Percentiles rank a stretch among this genome's conserved stretches.
Conservation (phyloP, 2,888 invertebrate species). For the Alsophila aescularia region DNA sequence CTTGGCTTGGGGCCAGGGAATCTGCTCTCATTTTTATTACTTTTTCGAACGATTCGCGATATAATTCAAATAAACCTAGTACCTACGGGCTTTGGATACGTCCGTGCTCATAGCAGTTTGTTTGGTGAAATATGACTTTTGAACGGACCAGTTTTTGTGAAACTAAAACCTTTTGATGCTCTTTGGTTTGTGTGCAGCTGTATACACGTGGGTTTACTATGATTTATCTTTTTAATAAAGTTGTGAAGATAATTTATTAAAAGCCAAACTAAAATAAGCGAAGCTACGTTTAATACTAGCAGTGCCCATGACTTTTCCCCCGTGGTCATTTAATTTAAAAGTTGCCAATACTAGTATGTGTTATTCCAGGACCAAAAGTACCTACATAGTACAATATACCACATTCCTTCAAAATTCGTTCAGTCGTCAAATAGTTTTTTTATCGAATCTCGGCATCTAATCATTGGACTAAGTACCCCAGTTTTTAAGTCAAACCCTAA, state of each 20-base stretch:
- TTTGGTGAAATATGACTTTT: constrained; percentile 48
- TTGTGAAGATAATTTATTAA: not conserved
- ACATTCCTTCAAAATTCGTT: too few species aligned
- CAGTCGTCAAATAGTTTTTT: too few species aligned
- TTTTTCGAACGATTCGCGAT: constrained; percentile 51
- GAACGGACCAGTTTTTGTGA: constrained; percentile 42
- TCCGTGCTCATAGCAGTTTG: constrained; percentile 39
- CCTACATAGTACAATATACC: too few species aligned
- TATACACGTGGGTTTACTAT: not conserved
- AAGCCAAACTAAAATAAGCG: too few species aligned
- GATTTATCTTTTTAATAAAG: not conserved
- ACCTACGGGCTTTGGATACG: constrained; percentile 8
- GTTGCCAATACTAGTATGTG: too few species aligned
- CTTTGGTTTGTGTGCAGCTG: constrained; percentile 31
- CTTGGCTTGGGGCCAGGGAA: constrained; percentile 56
- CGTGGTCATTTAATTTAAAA: too few species aligned
- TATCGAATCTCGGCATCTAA: too few species aligned
- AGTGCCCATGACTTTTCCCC: too few species aligned
- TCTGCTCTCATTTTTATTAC: constrained; percentile 52
- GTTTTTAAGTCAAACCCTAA: too few species aligned
- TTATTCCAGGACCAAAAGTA: too few species aligned
- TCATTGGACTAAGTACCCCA: too few species aligned
- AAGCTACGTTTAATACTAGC: too few species aligned
- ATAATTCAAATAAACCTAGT: constrained; percentile 37
- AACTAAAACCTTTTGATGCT: constrained; percentile 43